Base-by-base conservation (phyloP, 2,113 vertebrate genomes). In the Eidolon helvum region DNA sequence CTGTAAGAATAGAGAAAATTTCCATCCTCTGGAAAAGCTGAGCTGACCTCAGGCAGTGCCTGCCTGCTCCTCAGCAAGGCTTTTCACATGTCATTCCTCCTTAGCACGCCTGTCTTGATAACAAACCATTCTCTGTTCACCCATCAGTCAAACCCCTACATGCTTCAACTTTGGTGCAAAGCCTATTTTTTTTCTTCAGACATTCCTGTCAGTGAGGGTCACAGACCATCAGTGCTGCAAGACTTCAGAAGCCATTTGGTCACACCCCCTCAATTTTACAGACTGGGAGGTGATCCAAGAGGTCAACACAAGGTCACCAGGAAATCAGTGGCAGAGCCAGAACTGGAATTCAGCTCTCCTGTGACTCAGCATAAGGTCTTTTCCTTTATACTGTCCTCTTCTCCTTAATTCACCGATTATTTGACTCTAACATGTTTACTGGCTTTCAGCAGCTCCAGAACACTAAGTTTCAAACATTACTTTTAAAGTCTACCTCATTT, bases 251-350 rank as follows among this genome's bases (percentile, higher is more conserved):
- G 79, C 75, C 74, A 45, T 65, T 15, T 92, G 78, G 53, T 48
- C 63, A 90, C 63, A 89, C 57, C 69, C 48, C 75, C 71, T 93
- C 84, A 61, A 90, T 87, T 96, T 95, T 85, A 71, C 24, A 90
- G 90, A 80, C 65, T 75, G 45, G 50, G 45, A 74, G 35, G 69
- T 30, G 24, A 90, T 26, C 55, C 55, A 84, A 84, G 55, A 94
- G 65, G 35, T 82, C 95, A 91, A 83, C 4, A 69, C 26, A 65
- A 92, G 48, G 83, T 74, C 57, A 91, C 61, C 1, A 80, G 45
- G 33, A 88, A 88, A 77, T n/a, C 40, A 92, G 50, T 14, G 9
- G 74, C 55, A 89, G 43, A 61, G 45, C 26, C 61, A 57, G 82
- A 80, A 89, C 38, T 69, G 53, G 77, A 93, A 85, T 59, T 71